Percentiles rank a stretch among this genome's conserved stretches.
Conservation (phyloP, 2,888 invertebrate genomes). For the Cheilosia soror region DNA sequence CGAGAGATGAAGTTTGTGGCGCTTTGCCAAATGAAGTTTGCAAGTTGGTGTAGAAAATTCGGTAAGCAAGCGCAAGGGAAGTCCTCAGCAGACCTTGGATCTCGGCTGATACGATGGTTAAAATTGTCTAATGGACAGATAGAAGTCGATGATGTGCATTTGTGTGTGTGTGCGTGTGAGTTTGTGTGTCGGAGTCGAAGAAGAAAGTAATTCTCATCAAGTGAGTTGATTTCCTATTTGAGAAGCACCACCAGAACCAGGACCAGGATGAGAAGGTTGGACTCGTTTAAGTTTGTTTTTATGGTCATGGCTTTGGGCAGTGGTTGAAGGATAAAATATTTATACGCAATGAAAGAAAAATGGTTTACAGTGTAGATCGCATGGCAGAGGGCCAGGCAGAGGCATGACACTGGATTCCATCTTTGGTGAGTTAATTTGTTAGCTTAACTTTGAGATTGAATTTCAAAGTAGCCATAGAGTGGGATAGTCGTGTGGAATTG, state of each 20-base stretch:
- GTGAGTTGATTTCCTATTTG: slow-evolving; percentile 73
- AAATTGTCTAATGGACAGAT: slow-evolving; percentile 74
- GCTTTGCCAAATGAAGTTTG: slow-evolving; percentile 74
- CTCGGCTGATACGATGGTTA: slow-evolving; percentile 53
- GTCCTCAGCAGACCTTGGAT: slow-evolving; percentile 58
- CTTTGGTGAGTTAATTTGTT: slow-evolving; percentile 72
- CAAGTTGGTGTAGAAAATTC: slow-evolving; percentile 54
- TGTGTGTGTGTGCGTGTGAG: neutral
- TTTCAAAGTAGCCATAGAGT: slow-evolving; percentile 50
- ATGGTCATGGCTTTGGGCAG: slow-evolving; percentile 63
- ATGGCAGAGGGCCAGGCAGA: slow-evolving; percentile 13
- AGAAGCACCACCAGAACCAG: slow-evolving; percentile 31
- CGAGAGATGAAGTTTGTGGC: slow-evolving; percentile 60
- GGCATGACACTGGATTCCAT: slow-evolving; percentile 51
- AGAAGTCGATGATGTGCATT: slow-evolving; percentile 61
- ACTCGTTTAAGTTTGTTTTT: slow-evolving; percentile 70
- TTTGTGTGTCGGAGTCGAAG: slow-evolving; percentile 5
- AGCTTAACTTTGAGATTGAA: slow-evolving; percentile 74
- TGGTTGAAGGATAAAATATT: slow-evolving; percentile 73
- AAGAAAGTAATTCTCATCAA: slow-evolving; percentile 75
- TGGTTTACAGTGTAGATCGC: slow-evolving; percentile 38
- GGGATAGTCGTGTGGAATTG: slow-evolving; percentile 9
- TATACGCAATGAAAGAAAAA: slow-evolving; percentile 71
- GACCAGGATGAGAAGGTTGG: slow-evolving; percentile 41
- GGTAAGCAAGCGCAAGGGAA: slow-evolving; percentile 34